Evolutionary conservation across 1,140 invertebrate species (phyloP), one percentile per base, ranked within the genome.

Genomic region (Drosophila asahinai): DNA sequence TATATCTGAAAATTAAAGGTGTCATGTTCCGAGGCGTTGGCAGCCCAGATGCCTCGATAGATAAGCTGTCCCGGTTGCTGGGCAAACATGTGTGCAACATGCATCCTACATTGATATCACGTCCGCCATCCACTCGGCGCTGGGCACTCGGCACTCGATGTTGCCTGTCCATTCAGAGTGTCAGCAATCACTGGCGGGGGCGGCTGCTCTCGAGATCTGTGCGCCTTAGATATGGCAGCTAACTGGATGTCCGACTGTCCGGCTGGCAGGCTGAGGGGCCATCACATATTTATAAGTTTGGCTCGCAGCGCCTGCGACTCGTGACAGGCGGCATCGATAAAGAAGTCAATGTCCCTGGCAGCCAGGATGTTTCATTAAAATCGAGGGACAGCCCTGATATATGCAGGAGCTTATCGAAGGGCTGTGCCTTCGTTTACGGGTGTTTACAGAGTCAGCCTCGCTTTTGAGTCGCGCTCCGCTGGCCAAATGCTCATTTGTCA

Each of bases 401-500:
- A 64, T 48, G 52, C 43, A 58, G 45, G 38, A n/a, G 17, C 27
- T 66, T 57, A 66, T 49, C 45, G 33, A 19, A 11, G 8, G 40
- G 27, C 1, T 8, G 25, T 9, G 14, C 40, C 54, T 43, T 73
- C 47, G 73, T 72, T 73, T 73, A 52, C 70, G 47, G 38, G 27
- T 61, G 68, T 73, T 73, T 73, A 52, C 68, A 5, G 30, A 73
- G 70, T 42, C 40, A 27, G 40, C 15, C 36, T 25, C 45, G 38
- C 74, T 64, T 77, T 77, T 77, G 74, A 77, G 40, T 36, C 42
- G 19, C 30, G 14, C 47, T 59, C 25, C 33, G 27, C 71, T 74
- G 86, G 72, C 72, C 61, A 90, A 90, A 90, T 89, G 84, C 76
- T 76, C 86, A 90, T 90, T 86, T 90, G 86, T 90, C 86, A 90